phyloP scores from a whole-genome alignment of 2,797 vertebrate genomes.

The Ambastaia sidthimunki region DNA sequence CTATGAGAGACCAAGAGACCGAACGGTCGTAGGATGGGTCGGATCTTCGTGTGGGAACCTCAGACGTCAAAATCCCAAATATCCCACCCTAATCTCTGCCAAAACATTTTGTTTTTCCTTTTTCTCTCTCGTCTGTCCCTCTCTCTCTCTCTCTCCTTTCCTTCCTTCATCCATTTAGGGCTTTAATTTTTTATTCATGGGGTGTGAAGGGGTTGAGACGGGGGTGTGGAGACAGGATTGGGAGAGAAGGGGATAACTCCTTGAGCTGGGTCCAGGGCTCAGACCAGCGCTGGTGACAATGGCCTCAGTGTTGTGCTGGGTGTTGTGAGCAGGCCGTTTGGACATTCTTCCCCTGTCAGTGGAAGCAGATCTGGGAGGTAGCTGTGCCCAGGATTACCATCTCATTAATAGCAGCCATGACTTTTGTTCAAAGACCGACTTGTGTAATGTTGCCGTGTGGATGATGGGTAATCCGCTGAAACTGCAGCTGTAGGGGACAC shows the following conservation, averaged over 20 bases:
- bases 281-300: conserved; percentile 91
- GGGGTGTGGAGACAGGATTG: conserved; percentile 81
- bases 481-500: conserved; percentile 95
- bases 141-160: conserved; percentile 81
- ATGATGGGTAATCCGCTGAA: conserved; percentile 99
- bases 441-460: conserved; percentile 99
- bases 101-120: conserved; percentile 79
- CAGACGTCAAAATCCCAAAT: conserved; percentile 85
- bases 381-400: conserved; percentile 99
- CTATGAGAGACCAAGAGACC: conserved; percentile 66
- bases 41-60: conserved; percentile 98
- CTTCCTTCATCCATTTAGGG: conserved; percentile 74
- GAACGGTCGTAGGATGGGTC: conserved; percentile 73
- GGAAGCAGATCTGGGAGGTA: conserved; percentile 99
- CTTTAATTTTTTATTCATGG: conserved; percentile 88
- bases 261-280: conserved; percentile 95
- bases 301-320: conserved; percentile 93
- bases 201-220: conserved; percentile 78
- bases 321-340: conserved; percentile 89
- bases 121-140: conserved; percentile 63
- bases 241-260: conserved; percentile 85
- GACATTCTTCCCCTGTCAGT: conserved; percentile 99
- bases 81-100: conserved; percentile 77
- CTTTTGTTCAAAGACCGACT: conserved; percentile 99
- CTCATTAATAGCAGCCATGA: conserved; percentile 99